phyloP scores from a whole-genome alignment of 1,140 invertebrate species.

The Sycophaga agraensis region DNA sequence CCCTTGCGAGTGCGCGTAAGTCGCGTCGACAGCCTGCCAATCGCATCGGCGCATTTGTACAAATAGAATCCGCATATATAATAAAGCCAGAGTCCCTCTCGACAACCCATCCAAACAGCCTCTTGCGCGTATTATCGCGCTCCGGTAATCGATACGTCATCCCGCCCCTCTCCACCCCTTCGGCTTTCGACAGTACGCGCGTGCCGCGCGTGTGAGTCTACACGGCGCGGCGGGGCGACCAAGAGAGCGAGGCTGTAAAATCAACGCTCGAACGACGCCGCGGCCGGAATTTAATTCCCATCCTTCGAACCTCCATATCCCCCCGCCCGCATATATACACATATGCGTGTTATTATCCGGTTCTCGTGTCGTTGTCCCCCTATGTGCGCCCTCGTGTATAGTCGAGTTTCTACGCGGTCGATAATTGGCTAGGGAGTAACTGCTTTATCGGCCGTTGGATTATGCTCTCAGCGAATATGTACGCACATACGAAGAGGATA shows the following conservation, averaged over 20 bases:
- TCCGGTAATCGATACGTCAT: conserved; percentile 32
- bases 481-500: too few species aligned
- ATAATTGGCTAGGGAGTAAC: conserved; percentile 11
- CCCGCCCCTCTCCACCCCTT: neutral
- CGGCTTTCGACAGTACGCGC: too few species aligned
- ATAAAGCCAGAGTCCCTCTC: conserved; percentile 6
- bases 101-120: neutral
- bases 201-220: too few species aligned
- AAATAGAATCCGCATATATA: conserved; percentile 1
- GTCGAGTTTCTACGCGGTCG: neutral
- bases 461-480: too few species aligned
- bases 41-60: neutral
- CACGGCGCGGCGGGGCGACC: too few species aligned
- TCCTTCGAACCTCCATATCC: neutral
- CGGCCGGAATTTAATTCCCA: conserved; percentile 3
- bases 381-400: neutral
- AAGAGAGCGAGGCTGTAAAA: conserved; percentile 1
- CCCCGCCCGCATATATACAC: neutral
- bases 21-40: too few species aligned
- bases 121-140: neutral
- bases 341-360: neutral
- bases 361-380: neutral
- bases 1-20: too few species aligned
- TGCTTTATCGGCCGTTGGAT: conserved; percentile 25
- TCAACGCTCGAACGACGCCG: neutral